Conservation (phyloP, 2,888 invertebrate genomes). For the Lasioglossum marginatum region DNA sequence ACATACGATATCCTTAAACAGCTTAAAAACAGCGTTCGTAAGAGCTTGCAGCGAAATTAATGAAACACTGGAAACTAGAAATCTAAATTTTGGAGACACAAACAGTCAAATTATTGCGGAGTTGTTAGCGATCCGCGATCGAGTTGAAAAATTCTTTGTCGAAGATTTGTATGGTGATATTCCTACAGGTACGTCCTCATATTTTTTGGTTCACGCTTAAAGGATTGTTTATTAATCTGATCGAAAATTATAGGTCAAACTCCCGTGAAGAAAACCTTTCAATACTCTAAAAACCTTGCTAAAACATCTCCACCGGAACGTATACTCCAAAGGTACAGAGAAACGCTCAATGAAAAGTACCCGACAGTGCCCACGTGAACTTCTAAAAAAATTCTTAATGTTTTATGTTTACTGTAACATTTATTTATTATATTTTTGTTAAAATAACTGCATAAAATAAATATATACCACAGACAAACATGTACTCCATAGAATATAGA, state of each 20-base stretch:
- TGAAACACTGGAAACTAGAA: slow-evolving; percentile 77
- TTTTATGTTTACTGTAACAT: too few relatives aligned
- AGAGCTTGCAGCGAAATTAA: slow-evolving; percentile 71
- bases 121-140: slow-evolving; percentile 80
- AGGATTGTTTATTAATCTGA: slow-evolving; percentile 30
- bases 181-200: slow-evolving; percentile 83
- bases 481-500: too few relatives aligned
- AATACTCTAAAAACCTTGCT: slow-evolving; percentile 87
- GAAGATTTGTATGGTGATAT: slow-evolving; percentile 84
- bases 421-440: too few relatives aligned
- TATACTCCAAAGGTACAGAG: slow-evolving; percentile 88
- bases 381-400: too few relatives aligned
- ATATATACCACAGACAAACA: too few relatives aligned
- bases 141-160: slow-evolving; percentile 84
- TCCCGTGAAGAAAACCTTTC: slow-evolving; percentile 88
- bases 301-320: slow-evolving; percentile 90
- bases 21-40: slow-evolving; percentile 70
- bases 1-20: slow-evolving; percentile 77
- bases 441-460: too few relatives aligned
- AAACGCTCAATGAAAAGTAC: slow-evolving; percentile 45
- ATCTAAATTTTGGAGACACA: slow-evolving; percentile 69
- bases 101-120: slow-evolving; percentile 78
- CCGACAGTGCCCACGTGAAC: too few relatives aligned
- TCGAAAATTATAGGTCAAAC: slow-evolving; percentile 86
- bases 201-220: neutral